Conservation (phyloP, 2,888 invertebrate species). For the Vannuccia rotundouncinata region DNA sequence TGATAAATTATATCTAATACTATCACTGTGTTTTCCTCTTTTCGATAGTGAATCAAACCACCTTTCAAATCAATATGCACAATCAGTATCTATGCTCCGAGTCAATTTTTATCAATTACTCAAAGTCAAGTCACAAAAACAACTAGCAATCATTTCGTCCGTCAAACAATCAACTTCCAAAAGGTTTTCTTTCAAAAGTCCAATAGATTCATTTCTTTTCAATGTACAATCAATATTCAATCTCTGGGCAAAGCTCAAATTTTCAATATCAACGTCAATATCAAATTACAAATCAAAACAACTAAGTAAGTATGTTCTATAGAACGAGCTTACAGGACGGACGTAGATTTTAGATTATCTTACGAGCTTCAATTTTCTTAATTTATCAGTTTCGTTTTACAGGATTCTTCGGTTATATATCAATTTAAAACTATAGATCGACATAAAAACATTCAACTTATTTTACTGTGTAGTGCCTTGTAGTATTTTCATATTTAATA, state of each 20-base stretch:
- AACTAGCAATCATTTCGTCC: not conserved
- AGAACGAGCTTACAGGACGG: no score
- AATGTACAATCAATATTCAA: not conserved
- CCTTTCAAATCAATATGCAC: not conserved
- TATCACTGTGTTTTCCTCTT: not conserved
- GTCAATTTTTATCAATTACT: not conserved
- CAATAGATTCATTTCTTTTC: not conserved
- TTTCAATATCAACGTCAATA: not conserved
- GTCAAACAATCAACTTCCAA: not conserved
- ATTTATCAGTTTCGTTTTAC: no score
- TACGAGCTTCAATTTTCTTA: no score
- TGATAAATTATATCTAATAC: not conserved
- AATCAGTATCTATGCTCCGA: not conserved
- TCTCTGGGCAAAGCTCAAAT: not conserved
- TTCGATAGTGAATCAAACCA: not conserved
- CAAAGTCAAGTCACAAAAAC: not conserved
- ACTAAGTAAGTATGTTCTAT: no score
- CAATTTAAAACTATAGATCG: no score
- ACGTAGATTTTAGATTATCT: no score
- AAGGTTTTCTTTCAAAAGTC: not conserved
- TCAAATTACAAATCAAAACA: no score
- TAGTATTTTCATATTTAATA: no score
- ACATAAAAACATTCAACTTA: no score
- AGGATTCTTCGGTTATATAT: no score
- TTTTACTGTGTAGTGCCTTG: no score